phyloP scores from a whole-genome alignment of 2,888 invertebrate genomes.

The Pammene fasciana region DNA sequence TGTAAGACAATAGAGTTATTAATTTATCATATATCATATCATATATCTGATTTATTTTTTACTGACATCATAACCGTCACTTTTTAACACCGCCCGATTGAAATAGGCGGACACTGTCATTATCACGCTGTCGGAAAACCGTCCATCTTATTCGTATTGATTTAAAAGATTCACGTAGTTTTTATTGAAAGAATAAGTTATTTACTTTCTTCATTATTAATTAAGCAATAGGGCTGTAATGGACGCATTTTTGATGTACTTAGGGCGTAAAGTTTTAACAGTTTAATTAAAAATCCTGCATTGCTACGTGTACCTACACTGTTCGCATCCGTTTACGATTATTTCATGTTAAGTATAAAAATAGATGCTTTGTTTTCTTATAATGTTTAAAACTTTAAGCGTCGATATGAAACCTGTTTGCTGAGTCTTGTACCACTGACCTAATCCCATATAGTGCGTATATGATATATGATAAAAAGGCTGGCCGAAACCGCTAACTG shows the following conservation, averaged over 20 bases:
- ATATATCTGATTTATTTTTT: too few relatives aligned
- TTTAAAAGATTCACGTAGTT: too few relatives aligned
- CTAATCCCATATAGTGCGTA: slow-evolving; percentile 26
- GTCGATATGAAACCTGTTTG: slow-evolving; percentile 31
- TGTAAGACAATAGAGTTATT: too few relatives aligned
- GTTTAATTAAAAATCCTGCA: slow-evolving; percentile 7
- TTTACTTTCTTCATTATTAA: too few relatives aligned
- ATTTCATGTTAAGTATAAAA: slow-evolving; percentile 3
- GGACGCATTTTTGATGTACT: slow-evolving; percentile 6
- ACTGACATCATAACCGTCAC: too few relatives aligned
- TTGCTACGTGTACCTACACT: neutral
- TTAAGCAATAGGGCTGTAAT: too few relatives aligned
- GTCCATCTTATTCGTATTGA: too few relatives aligned
- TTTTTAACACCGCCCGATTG: too few relatives aligned
- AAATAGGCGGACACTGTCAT: too few relatives aligned
- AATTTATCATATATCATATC: too few relatives aligned
- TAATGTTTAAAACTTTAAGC: slow-evolving; percentile 24
- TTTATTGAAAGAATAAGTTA: too few relatives aligned
- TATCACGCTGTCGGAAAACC: too few relatives aligned
- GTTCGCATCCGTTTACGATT: neutral
- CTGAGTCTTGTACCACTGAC: slow-evolving; percentile 31
- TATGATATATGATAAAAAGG: slow-evolving; percentile 37
- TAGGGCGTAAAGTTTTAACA: neutral
- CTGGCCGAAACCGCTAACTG: slow-evolving; percentile 55
- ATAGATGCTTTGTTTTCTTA: neutral